Evolutionary conservation across 2,888 invertebrate genomes (phyloP), one percentile per base, ranked within the genome.

Genomic region (Orthonychiurus folsomi): DNA sequence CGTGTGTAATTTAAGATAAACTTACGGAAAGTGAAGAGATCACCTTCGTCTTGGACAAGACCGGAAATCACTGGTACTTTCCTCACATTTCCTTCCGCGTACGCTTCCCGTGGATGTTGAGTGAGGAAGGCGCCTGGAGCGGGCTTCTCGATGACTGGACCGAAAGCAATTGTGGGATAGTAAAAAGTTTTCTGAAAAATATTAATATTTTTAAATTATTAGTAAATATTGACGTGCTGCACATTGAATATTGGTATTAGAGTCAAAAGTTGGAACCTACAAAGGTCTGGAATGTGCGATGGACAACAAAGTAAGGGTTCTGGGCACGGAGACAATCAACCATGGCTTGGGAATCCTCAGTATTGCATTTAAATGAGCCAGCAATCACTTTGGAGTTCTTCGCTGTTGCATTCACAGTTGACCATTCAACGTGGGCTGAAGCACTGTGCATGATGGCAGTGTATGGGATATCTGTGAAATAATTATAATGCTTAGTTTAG

Each of bases 371-470:
- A 53, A 69, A 66, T 3, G 59, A 37, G 9, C n/a, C 47, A 3
- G 67, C 69, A 9, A 69, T 28, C 2, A 50, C n/a, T 20, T 61
- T 50, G 2, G 66, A 64, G 60, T 64, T 69, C 24, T 55, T 28
- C 1, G 64, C 50, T 2, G 69, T 69, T 21, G 59, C 55, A 48
- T 69, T 69, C 12, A 67, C 63, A 3, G 65, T 37, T 21, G 62
- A 28, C 69, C 69, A 69, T 47, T 69, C 67, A 20, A 64, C 52
- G 21, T 63, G 56, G 23, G 67, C 67, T 9, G 63, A 59, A 3
- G 67, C 69, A 55, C 66, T 66, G 52, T 67, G 65, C 23, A 67
- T 50, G 48, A 69, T 69, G 21, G 63, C 65, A n/a, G 64, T 62
- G n/a, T 64, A 48, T 18, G 62, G 53, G 52, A 50, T 47, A 50